These are phyloP conservation scores for Amphipoea lucens DNA, from an alignment of 2,888 invertebrate genomes.

Conservation along the genomic window DNA sequence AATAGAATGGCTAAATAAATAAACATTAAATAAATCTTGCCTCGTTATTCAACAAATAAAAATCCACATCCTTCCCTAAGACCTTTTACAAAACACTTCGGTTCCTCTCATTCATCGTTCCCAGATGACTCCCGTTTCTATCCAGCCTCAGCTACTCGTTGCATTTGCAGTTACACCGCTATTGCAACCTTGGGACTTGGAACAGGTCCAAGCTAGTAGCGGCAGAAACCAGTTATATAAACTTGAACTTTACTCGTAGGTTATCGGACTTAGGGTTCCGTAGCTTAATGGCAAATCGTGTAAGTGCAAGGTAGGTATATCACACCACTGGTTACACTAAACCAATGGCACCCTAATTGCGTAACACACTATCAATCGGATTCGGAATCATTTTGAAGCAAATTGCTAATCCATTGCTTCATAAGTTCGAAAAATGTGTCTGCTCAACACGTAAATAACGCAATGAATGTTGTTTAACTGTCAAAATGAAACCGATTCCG, in stretches of 20 bases:
- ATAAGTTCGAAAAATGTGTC: no score
- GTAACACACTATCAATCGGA: no score
- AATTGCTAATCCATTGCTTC: no score
- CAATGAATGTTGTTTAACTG: no score
- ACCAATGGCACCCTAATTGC: no score
- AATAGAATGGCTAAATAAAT: no score
- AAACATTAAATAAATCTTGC: no score
- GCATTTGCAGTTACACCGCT: conserved; percentile 60
- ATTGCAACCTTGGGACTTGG: conserved; percentile 55
- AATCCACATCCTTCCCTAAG: not conserved
- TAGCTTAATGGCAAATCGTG: not conserved
- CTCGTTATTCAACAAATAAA: not conserved
- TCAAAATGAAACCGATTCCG: no score
- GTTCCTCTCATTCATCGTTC: conserved; percentile 4
- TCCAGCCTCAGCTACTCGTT: conserved; percentile 14
- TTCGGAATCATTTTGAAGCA: no score
- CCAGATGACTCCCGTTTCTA: conserved; percentile 21
- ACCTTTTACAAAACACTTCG: not conserved
- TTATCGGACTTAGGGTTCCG: conserved; percentile 50
- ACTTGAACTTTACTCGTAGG: conserved; percentile 68
- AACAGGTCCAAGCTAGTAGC: conserved; percentile 67
- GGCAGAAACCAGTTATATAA: conserved; percentile 68
- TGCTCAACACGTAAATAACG: no score
- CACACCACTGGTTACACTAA: not conserved
- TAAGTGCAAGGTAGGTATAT: not conserved